Evolutionary conservation across 2,113 vertebrate genomes (phyloP).

Genomic region (Thamnophis sirtalis): DNA sequence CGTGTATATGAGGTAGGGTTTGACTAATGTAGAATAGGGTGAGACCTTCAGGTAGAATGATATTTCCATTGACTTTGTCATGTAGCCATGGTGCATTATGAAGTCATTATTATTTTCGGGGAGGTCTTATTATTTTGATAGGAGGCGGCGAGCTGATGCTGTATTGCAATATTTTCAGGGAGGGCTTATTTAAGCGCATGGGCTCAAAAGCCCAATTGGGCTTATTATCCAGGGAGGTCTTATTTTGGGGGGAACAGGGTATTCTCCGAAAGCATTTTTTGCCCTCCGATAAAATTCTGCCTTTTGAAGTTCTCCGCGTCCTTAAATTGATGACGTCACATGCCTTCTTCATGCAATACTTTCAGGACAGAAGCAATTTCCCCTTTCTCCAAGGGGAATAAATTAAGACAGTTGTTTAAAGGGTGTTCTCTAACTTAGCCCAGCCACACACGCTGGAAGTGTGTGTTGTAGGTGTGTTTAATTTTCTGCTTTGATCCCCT

Average conservation of each 20-base stretch:
- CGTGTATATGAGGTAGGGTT: background rate
- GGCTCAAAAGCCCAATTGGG: too few species aligned
- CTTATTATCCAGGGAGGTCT: too few species aligned
- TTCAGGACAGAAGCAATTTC: conserved; percentile 26
- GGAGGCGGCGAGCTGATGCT: too few species aligned
- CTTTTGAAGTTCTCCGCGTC: conserved; percentile 10
- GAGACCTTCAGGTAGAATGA: background rate
- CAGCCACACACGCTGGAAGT: conserved; percentile 10
- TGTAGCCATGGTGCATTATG: background rate
- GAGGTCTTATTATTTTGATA: too few species aligned
- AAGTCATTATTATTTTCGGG: background rate
- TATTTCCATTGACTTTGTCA: background rate
- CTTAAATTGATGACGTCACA: conserved; percentile 28
- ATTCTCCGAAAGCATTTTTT: background rate
- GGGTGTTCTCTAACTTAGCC: conserved; percentile 31
- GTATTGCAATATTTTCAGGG: too few species aligned
- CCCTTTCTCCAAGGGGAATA: conserved; percentile 18
- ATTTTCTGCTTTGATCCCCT: background rate
- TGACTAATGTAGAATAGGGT: background rate
- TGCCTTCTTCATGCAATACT: conserved; percentile 27
- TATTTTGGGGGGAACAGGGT: too few species aligned
- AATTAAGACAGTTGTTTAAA: conserved; percentile 19
- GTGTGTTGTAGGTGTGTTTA: conserved; percentile 26
- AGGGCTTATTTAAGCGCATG: too few species aligned
- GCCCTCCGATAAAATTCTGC: background rate